These are phyloP conservation scores for Mamestra brassicae DNA, from an alignment of 2,888 invertebrate species.

Conservation along the genomic window DNA sequence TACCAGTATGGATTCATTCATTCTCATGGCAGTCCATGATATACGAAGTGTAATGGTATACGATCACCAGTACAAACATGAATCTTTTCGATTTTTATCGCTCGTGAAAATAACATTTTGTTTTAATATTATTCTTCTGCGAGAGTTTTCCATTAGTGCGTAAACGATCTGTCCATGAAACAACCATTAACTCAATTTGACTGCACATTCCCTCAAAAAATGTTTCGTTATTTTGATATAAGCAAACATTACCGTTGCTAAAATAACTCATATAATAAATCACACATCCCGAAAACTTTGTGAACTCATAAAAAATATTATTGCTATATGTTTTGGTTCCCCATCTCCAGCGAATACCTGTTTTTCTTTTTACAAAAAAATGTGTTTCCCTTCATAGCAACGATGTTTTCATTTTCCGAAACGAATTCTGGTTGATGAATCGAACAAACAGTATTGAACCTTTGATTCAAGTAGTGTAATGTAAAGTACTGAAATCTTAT, in stretches of 20 bases:
- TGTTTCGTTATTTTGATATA: neutral
- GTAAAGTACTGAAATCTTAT: conserved; percentile 3
- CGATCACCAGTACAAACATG: too few relatives aligned
- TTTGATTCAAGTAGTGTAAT: neutral
- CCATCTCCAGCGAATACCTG: neutral
- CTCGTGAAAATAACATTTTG: too few relatives aligned
- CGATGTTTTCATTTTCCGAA: conserved; percentile 7
- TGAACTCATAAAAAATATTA: conserved; percentile 2
- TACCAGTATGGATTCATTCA: too few relatives aligned
- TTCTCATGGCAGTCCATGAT: too few relatives aligned
- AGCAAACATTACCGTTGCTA: neutral
- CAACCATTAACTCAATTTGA: neutral
- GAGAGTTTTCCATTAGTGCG: neutral
- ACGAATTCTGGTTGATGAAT: conserved; percentile 7
- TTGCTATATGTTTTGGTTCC: conserved; percentile 10
- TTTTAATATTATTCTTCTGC: too few relatives aligned
- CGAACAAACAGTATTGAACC: neutral
- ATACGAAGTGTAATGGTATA: too few relatives aligned
- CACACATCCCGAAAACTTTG: neutral
- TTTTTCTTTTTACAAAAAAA: neutral
- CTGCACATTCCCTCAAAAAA: neutral
- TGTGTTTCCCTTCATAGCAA: neutral
- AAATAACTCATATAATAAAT: conserved; percentile 17
- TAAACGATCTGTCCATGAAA: neutral
- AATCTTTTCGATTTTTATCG: too few relatives aligned